A percentile compares a stretch with the other conserved stretches of the same genome.
Conservation (phyloP, 2,113 vertebrate species). For the Brachirus orientalis region DNA sequence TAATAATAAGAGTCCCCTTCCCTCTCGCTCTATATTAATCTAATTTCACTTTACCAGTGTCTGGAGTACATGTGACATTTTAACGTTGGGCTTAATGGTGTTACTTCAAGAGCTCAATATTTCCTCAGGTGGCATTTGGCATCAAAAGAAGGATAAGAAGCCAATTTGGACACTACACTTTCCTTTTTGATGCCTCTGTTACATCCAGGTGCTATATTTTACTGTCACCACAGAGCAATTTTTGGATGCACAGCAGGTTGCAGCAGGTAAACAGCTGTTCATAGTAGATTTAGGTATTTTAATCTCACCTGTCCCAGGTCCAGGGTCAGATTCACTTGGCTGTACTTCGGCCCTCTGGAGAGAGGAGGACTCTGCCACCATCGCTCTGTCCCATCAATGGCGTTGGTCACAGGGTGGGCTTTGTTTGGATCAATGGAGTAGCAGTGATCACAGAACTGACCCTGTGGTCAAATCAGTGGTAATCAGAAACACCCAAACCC, state of each 20-base stretch:
- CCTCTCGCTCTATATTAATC: too few species aligned
- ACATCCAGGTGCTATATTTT: slow-evolving; percentile 43
- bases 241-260: slow-evolving; percentile 37
- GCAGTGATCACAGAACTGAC: slow-evolving; percentile 94
- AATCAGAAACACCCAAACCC: too few species aligned
- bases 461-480: slow-evolving; percentile 83
- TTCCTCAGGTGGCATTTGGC: too few species aligned
- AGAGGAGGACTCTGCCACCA: slow-evolving; percentile 99
- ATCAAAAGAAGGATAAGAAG: slow-evolving; percentile 8
- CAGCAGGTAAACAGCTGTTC: slow-evolving; percentile 47
- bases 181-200: slow-evolving; percentile 5
- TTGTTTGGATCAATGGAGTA: slow-evolving; percentile 85
- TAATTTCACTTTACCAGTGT: too few species aligned
- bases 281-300: slow-evolving; percentile 15
- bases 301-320: slow-evolving; percentile 92
- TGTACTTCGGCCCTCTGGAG: slow-evolving; percentile 87
- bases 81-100: too few species aligned
- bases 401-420: slow-evolving; percentile 86
- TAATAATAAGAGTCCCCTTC: too few species aligned
- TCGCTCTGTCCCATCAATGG: slow-evolving; percentile 91
- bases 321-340: slow-evolving; percentile 90
- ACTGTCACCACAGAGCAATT: slow-evolving; percentile 42
- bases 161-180: too few species aligned
- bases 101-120: too few species aligned
- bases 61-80: too few species aligned